Evolutionary conservation across 2,888 invertebrate genomes (phyloP), one percentile per base, ranked within the genome.

Genomic region (Cantharis nigra): DNA sequence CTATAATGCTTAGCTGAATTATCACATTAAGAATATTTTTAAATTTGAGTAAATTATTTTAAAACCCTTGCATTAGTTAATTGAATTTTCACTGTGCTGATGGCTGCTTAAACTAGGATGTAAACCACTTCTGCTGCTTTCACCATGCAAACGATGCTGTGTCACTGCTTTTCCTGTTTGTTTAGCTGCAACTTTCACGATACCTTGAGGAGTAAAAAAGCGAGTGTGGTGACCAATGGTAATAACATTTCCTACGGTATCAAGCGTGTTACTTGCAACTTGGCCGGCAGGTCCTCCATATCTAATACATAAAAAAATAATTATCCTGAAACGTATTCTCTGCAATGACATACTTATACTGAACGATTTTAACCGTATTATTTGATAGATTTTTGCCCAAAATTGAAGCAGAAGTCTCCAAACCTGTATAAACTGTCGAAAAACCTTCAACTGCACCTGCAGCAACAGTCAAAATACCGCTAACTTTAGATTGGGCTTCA

Each of bases 281-380:
- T 89, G 89, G 1, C 93, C 93, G 26, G 92, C 94, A 14, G 93
- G 91, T 11, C 89, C 87, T 0, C 95, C 95, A 87, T 95, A 95
- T 84, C 94, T 94, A 82, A 70, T 70, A 76, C 3, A 26, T 23
- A 23, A 69, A 7, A 69, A 9, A 16, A 69, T 16, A n/a, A 26
- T 28, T 10, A 67, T 23, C 9, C n/a, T 67, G 13, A 3, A 23
- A 11, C 3, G 2, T 5, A 18, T 67, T n/a, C 7, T 49, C n/a
- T n/a, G 2, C 49, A 49, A 49, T 65, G 23, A 86, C 90, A 88
- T 89, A 95, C 94, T 92, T 94, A 85, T 95, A 92, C 82, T 92
- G 90, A 63, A 95, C 94, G 74, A 95, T 91, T 84, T 92, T 91
- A 0, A 95, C 94, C 0, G 95, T 95, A 86, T 95, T 94, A 81